Evolutionary conservation across 92 coral and sea anemone genomes (phyloP).

Genomic region (Nematostella vectensis): DNA sequence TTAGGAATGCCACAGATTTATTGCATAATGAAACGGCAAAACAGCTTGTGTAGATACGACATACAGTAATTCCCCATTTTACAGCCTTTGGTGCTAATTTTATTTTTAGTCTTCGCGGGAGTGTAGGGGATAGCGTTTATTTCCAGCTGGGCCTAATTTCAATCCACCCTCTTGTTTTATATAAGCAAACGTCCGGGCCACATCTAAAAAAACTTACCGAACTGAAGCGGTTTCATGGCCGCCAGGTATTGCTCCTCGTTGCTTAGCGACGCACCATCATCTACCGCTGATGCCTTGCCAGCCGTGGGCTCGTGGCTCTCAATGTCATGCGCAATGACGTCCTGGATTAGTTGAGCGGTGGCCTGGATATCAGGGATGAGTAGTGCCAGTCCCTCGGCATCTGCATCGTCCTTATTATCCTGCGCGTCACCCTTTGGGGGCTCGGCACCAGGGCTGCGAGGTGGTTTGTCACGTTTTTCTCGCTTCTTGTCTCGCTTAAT

Average conservation of each 20-base stretch:
- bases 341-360: constrained; percentile 73
- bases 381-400: constrained; percentile 87
- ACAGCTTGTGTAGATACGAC: background rate
- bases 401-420: constrained; percentile 61
- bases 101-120: too few species aligned
- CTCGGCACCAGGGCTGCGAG: constrained; percentile 13
- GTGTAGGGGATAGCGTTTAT: too few species aligned
- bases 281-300: constrained; percentile 16
- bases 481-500: constrained; percentile 25
- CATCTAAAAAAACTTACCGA: constrained; percentile 48
- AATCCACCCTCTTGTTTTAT: too few species aligned
- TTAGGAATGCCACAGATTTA: background rate
- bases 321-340: constrained; percentile 26
- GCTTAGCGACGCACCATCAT: constrained; percentile 21
- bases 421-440: constrained; percentile 9
- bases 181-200: too few species aligned
- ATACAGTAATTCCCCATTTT: too few species aligned
- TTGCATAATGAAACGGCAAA: background rate
- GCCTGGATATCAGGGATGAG: constrained; percentile 94
- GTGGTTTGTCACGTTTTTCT: constrained; percentile 7
- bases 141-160: too few species aligned
- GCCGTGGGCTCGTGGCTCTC: constrained; percentile 43
- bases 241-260: constrained; percentile 81
- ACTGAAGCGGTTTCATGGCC: constrained; percentile 76
- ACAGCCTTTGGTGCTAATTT: too few species aligned